Base-by-base conservation (phyloP, 2,888 invertebrate genomes). In the Ptychoptera contaminata region DNA sequence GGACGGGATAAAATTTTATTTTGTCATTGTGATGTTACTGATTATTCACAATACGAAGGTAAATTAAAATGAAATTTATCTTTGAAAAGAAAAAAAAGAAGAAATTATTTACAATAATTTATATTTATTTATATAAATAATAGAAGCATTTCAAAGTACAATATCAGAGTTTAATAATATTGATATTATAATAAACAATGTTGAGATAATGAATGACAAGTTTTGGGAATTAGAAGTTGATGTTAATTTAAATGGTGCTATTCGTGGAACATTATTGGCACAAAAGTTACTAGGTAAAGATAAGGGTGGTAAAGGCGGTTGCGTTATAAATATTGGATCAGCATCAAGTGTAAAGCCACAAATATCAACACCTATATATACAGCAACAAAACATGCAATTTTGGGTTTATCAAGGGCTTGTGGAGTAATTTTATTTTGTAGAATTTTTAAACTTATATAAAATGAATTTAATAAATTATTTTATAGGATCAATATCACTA, bases 131-230 rank as follows among this genome's bases (percentile, higher is more conserved):
- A 23, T n/a, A 14, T 35, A 29, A 32, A 35, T 50, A 43, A 45
- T n/a, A 32, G 82, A 80, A 66, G 77, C 82, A 14, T 82, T 82
- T 58, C 77, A 79, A 58, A 76, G 76, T 57, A 81, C 82, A 23
- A 72, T 79, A 55, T 73, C 79, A 29, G 75, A 76, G 50, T 77
- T 79, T 54, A 83, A 82, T 42, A 72, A 76, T 39, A 67, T 84
- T 52, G 83, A 84, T 59, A 79, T 85, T 49, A 81, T 84, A 11
- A 74, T 83, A 49, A 85, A 84, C 63, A 84, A 84, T 61, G 84
- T 84, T 9, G 84, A 83, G 4, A 77, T 82, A 36, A 77, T 82
- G 76, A 81, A 81, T 58, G 82, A 82, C 56, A 67, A 78, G 52
- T 75, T 79, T 55, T 82, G 82, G 81, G 79, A 82, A 57, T 66